Conservation (phyloP, 2,888 invertebrate genomes). For the Marronus borbonicus region DNA sequence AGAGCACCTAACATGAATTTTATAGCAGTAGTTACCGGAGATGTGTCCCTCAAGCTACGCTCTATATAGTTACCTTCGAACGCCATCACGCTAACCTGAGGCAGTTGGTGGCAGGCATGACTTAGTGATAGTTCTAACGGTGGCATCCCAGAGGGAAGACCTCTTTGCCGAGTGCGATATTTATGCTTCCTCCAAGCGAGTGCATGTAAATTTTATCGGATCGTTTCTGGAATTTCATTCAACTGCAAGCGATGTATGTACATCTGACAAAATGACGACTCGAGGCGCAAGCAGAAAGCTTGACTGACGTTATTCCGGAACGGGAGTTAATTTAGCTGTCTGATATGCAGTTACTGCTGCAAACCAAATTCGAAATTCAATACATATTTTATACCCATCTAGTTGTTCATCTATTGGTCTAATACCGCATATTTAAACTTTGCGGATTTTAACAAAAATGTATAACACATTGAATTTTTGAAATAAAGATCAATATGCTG, state of each 20-base stretch:
- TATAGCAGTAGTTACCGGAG: constrained; percentile 34
- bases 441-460: too few relatives aligned
- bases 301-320: constrained; percentile 6
- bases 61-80: neutral
- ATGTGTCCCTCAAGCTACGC: constrained; percentile 15
- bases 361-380: too few relatives aligned
- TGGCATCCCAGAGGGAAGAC: constrained; percentile 24
- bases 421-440: too few relatives aligned
- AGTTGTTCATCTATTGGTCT: too few relatives aligned
- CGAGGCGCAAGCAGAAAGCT: neutral
- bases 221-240: constrained; percentile 42
- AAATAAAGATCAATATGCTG: too few relatives aligned
- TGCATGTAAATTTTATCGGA: constrained; percentile 43
- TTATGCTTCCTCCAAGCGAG: constrained; percentile 29
- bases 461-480: too few relatives aligned
- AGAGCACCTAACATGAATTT: constrained; percentile 31
- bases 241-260: constrained; percentile 27
- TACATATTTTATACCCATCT: too few relatives aligned
- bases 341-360: too few relatives aligned
- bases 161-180: constrained; percentile 27
- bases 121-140: constrained; percentile 21
- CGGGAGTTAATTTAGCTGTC: neutral
- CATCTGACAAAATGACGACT: neutral
- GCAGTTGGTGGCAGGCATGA: constrained; percentile 1
- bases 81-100: neutral